Evolutionary conservation across 2,888 invertebrate genomes (phyloP).

Genomic region (Drosophila sordidapex): DNA sequence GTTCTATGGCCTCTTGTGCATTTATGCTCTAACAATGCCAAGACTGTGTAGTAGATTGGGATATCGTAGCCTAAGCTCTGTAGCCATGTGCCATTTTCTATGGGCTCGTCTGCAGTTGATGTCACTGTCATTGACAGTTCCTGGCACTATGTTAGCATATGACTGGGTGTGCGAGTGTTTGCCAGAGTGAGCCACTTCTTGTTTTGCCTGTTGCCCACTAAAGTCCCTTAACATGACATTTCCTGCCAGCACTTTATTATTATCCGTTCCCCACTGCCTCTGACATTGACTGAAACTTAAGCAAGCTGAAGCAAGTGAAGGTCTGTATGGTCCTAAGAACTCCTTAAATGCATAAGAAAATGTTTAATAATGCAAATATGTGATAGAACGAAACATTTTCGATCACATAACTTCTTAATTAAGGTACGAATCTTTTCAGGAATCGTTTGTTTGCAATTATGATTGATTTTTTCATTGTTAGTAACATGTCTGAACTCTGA

Average conservation of each 20-base stretch:
- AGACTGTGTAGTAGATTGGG: slow-evolving; percentile 29
- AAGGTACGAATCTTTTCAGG: not conserved
- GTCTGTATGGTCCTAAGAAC: slow-evolving; percentile 14
- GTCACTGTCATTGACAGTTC: slow-evolving; percentile 76
- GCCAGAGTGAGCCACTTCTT: slow-evolving; percentile 15
- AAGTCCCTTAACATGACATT: slow-evolving; percentile 12
- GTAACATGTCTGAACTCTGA: not conserved
- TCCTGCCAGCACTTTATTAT: slow-evolving; percentile 62
- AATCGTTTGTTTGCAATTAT: not conserved
- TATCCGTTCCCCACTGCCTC: slow-evolving; percentile 48
- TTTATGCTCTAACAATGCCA: slow-evolving; percentile 46
- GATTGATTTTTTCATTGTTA: not conserved
- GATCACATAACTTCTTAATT: not conserved
- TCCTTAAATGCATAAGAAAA: not conserved
- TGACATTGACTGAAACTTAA: slow-evolving; percentile 43
- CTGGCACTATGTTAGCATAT: slow-evolving; percentile 60
- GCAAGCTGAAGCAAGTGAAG: slow-evolving; percentile 53
- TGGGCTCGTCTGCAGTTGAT: slow-evolving; percentile 75
- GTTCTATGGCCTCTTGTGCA: slow-evolving; percentile 8
- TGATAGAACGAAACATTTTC: not conserved
- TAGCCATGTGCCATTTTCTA: slow-evolving; percentile 52
- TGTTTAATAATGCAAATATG: not conserved
- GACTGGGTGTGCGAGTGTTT: not conserved
- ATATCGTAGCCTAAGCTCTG: slow-evolving; percentile 31
- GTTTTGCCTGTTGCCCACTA: slow-evolving; percentile 36